Base-by-base conservation (phyloP, 2,797 vertebrate species). In the Onychomys arenicola region DNA sequence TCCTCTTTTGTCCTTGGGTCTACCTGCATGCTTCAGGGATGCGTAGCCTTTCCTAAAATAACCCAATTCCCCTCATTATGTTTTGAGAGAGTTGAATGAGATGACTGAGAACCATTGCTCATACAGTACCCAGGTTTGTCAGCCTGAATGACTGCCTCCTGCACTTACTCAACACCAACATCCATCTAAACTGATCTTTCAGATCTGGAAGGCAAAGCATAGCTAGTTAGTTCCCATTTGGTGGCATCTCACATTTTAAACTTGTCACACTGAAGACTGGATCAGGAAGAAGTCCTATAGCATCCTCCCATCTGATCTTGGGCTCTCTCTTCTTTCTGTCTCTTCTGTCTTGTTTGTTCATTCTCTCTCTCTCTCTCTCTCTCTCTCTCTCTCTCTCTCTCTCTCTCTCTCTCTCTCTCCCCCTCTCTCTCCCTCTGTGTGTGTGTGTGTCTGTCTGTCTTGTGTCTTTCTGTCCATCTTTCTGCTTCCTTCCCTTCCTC, bases 241-340 rank as follows among this genome's bases (percentile, higher is more conserved):
- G 52, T 77, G 82, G 1, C 21, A 57, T 87, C 82, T 94, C 75
- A 94, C 9, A 94, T 1, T 37, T 90, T 67, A 46, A 78, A 78
- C 37, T 84, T 94, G 65, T 89, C 82, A 87, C 75, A 76, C 37
- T 87, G 76, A 94, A 91, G 71, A 71, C 43, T 81, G 78, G 43
- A 25, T 61, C 46, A 57, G 32, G 86, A 91, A 87, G 49, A 87
- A 71, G 52, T 29, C 69, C 49, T 73, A 14, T 10, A 25, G 37
- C 23, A 37, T 43, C 49, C 27, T 82, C 10, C 88, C 27, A 11
- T 46, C 37, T 5, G 8, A 8, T 78, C 7, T 40, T 59, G 27
- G 71, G 1, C 52, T 29, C 67, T 69, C 21, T 52, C 83, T 85
- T 29, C 67, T 69, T 12, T 52, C 83, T 85, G 17, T 13, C 32